phyloP scores from a whole-genome alignment of 1,140 invertebrate species.

The Micrasema minimum region DNA sequence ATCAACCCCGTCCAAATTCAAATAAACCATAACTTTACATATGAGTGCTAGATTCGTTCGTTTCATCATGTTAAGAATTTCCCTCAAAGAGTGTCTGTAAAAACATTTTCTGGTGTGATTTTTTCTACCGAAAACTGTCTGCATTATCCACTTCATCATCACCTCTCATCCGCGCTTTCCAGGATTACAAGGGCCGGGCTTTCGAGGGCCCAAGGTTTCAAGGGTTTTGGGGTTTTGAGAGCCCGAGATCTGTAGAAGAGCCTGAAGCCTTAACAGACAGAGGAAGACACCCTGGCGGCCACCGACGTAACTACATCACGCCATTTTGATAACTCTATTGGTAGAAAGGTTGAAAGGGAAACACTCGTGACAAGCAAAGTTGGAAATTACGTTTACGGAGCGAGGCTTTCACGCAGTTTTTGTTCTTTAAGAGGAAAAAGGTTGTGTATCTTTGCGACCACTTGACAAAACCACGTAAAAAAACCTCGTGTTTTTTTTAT shows the following conservation, averaged over 20 bases:
- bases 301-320: slow-evolving; percentile 17
- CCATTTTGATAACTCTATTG: slow-evolving; percentile 19
- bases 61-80: too few relatives aligned
- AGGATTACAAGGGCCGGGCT: too few relatives aligned
- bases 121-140: slow-evolving; percentile 1
- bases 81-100: too few relatives aligned
- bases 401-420: slow-evolving; percentile 16
- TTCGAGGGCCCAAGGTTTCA: not conserved
- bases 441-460: too few relatives aligned
- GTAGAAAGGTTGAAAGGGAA: slow-evolving; percentile 16
- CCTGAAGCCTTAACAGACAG: not conserved
- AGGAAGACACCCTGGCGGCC: slow-evolving; percentile 19
- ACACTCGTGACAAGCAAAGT: slow-evolving; percentile 13
- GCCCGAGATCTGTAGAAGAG: not conserved
- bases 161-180: slow-evolving; percentile 16
- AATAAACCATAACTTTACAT: too few relatives aligned
- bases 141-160: slow-evolving; percentile 19
- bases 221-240: not conserved
- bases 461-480: too few relatives aligned
- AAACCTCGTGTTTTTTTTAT: too few relatives aligned
- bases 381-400: slow-evolving; percentile 20
- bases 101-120: not conserved
- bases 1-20: too few relatives aligned
- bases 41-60: too few relatives aligned
- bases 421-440: not conserved